phyloP scores from a whole-genome alignment of 2,797 vertebrate genomes.

The Ptychobarbus kaznakovi region DNA sequence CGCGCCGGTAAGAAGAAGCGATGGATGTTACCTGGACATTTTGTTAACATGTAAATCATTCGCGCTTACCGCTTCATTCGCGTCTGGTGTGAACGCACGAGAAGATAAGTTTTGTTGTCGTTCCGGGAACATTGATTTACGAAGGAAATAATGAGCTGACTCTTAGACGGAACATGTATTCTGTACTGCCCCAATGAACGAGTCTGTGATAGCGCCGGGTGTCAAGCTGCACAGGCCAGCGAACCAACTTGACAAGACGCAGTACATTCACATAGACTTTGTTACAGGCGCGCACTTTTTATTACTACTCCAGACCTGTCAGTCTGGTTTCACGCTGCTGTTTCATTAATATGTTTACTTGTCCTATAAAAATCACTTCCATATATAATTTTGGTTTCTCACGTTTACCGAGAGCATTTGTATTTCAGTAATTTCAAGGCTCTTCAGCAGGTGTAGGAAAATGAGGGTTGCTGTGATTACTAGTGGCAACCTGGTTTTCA shows the following conservation, averaged over 20 bases:
- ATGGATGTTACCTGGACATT: background rate
- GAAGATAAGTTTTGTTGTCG: background rate
- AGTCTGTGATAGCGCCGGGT: background rate
- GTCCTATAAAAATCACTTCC: background rate
- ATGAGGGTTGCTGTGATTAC: slow-evolving; percentile 81
- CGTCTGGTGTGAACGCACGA: no score
- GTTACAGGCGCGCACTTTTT: background rate
- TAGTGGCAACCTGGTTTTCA: slow-evolving; percentile 75
- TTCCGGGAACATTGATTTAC: background rate
- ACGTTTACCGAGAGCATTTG: background rate
- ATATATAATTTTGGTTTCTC: background rate
- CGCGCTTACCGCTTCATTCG: no score
- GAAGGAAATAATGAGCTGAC: background rate
- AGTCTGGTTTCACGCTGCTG: background rate
- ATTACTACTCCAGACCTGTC: background rate
- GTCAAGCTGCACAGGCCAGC: slow-evolving; percentile 10
- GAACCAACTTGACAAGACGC: background rate
- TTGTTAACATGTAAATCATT: no score
- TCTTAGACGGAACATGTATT: background rate
- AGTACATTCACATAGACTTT: background rate
- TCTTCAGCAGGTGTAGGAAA: background rate
- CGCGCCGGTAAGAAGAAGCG: background rate
- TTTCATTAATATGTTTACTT: background rate
- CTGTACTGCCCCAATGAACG: background rate
- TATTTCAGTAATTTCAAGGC: background rate